Percentiles rank a stretch among this genome's conserved stretches.
Conservation (phyloP, 2,797 vertebrate species). For the Hyperoplus immaculatus region DNA sequence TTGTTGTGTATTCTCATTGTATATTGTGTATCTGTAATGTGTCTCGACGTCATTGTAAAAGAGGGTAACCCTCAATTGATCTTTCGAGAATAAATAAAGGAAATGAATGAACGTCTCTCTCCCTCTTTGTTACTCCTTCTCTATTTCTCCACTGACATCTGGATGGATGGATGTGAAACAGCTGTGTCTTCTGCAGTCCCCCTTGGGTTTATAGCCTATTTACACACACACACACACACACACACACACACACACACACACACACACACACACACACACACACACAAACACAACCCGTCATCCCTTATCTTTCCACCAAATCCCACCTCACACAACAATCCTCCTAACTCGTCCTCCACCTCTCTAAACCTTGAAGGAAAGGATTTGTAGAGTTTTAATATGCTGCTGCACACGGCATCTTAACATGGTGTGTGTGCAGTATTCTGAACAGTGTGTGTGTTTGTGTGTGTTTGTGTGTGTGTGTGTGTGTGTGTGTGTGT, state of each 20-base stretch:
- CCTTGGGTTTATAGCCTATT: slow-evolving; percentile 65
- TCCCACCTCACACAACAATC: slow-evolving; percentile 31
- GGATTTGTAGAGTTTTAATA: slow-evolving; percentile 23
- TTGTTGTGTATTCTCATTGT: no score
- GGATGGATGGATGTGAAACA: slow-evolving; percentile 76
- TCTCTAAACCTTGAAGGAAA: slow-evolving; percentile 8
- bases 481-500: background rate
- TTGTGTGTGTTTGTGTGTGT: background rate
- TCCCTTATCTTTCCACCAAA: slow-evolving; percentile 54
- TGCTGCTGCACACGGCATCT: slow-evolving; percentile 9
- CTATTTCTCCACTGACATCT: slow-evolving; percentile 69
- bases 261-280: background rate
- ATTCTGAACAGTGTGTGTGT: background rate
- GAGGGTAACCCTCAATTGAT: no score
- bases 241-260: slow-evolving; percentile 22
- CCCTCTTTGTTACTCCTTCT: slow-evolving; percentile 30
- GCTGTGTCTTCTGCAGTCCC: slow-evolving; percentile 71
- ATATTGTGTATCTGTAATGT: no score
- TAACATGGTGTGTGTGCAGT: background rate
- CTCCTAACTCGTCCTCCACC: slow-evolving; percentile 6
- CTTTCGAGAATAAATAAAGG: no score
- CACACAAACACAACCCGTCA: slow-evolving; percentile 51
- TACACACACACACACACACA: slow-evolving; percentile 27
- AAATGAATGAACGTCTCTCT: slow-evolving; percentile 38
- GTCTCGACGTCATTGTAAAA: no score